Evolutionary conservation across 1,140 invertebrate genomes (phyloP), one percentile per base, ranked within the genome.

Genomic region (Pseudachorutes palmiensis): DNA sequence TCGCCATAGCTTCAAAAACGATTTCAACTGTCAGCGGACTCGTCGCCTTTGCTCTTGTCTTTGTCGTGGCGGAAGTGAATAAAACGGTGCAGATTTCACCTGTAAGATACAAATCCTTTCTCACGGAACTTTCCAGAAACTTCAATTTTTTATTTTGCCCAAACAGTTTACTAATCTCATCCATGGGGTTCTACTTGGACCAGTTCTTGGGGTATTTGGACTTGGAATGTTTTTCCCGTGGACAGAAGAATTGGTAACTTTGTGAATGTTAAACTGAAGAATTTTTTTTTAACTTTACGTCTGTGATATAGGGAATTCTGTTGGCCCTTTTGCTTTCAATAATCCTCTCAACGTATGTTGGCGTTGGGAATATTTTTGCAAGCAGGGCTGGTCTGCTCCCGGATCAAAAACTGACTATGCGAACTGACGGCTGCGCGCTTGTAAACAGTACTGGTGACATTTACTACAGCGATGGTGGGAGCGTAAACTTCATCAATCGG

Each of bases 161-260:
- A n/a, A n/a, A n/a, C n/a, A 33, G 58, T 36, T 67, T 26, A 26
- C 41, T 48, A 65, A 16, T 31, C 24, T 64, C 51, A 45, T 65
- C 1, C 59, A 71, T 31, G 75, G 78, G 32, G 62, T 60, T 1
- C 68, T 71, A n/a, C 31, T 71, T 1, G 90, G 90, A 49, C 87
- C 89, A 28, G 77, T 91, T 1, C 78, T 91, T 0, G 88, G 88
- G 2, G 81, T 90, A 5, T 91, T 91, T 74, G 85, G 86, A 1
- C 79, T 91, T 33, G 90, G 88, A 61, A 85, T 91, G 78, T 87
- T 90, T 73, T 84, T 88, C 49, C 88, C 88, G 0, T 83, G 82
- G 79, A 83, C 85, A 0, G 89, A 89, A 74, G 80, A 84, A 14
- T 81, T 79, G 74, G 87, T 88, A 80, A n/a, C n/a, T n/a, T n/a